A percentile compares a stretch with the other conserved stretches of the same genome.
Conservation (phyloP, 1,140 invertebrate species). For the Diplogasteroides magnus region DNA sequence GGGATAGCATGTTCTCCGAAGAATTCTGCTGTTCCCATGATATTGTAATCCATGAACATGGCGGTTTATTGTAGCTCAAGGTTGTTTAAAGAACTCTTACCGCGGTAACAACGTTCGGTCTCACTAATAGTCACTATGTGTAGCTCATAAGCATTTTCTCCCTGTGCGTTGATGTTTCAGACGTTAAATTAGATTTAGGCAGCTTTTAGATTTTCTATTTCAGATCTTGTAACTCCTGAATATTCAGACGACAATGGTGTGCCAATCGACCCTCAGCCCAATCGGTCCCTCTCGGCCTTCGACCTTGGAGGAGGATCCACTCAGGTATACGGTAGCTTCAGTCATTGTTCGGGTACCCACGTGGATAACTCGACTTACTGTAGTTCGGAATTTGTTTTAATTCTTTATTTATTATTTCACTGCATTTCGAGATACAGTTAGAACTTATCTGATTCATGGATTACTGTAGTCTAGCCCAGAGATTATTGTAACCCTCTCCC, state of each 20-base stretch:
- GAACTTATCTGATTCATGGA: too few species aligned
- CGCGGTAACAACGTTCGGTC: background rate
- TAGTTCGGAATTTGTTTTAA: too few species aligned
- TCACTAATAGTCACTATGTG: background rate
- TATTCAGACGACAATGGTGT: constrained; percentile 19
- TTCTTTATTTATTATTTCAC: too few species aligned
- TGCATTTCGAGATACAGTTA: too few species aligned
- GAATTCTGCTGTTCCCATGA: too few species aligned
- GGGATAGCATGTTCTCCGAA: too few species aligned
- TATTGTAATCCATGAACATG: too few species aligned
- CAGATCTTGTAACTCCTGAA: constrained; percentile 7
- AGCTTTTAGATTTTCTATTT: background rate
- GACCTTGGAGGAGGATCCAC: constrained; percentile 92
- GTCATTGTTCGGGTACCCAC: background rate
- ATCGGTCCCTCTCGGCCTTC: constrained; percentile 69
- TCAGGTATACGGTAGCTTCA: constrained; percentile 64
- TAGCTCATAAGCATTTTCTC: constrained; percentile 9
- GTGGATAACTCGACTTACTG: too few species aligned
- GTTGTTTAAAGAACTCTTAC: too few species aligned
- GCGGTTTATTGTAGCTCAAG: too few species aligned
- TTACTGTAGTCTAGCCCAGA: too few species aligned
- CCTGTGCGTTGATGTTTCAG: background rate
- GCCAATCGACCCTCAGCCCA: constrained; percentile 1
- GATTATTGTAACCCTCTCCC: too few species aligned
- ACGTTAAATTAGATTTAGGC: constrained; percentile 7